These are phyloP conservation scores for Epinephelus moara DNA, from an alignment of 2,113 vertebrate genomes.

Conservation along the genomic window DNA sequence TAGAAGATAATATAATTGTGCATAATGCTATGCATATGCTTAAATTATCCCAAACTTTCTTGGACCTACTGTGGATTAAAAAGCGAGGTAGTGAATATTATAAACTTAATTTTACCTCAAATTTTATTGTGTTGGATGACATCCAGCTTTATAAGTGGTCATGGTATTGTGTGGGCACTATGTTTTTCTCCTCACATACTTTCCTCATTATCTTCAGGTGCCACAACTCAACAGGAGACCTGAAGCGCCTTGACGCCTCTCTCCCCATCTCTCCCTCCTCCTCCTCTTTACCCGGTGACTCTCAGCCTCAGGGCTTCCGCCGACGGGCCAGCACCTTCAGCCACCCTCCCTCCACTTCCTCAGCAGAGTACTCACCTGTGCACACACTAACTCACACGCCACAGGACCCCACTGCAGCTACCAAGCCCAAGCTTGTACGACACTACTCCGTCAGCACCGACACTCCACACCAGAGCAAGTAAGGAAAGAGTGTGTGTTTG, in stretches of 20 bases:
- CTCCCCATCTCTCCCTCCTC: constrained; percentile 42
- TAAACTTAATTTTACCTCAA: not conserved
- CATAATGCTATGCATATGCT: not conserved
- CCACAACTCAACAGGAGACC: constrained; percentile 88
- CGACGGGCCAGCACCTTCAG: constrained; percentile 92
- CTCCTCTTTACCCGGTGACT: constrained; percentile 53
- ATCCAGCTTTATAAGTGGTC: no score
- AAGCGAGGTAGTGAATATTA: not conserved
- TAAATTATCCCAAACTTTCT: not conserved
- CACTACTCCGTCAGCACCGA: constrained; percentile 99
- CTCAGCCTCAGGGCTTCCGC: constrained; percentile 86
- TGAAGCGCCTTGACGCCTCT: constrained; percentile 80
- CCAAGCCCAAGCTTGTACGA: constrained; percentile 93
- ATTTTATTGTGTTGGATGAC: not conserved
- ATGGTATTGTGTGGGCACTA: not conserved
- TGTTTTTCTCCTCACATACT: not conserved
- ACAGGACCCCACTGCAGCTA: constrained; percentile 80
- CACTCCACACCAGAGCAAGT: constrained; percentile 92
- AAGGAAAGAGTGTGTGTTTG: constrained; percentile 64
- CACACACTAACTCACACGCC: constrained; percentile 66
- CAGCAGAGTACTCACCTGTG: constrained; percentile 63
- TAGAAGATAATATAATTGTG: not conserved
- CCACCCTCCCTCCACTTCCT: constrained; percentile 85
- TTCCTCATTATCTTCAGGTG: constrained; percentile 58
- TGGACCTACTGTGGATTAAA: not conserved